Conservation (phyloP, 2,888 invertebrate genomes). For the Melanostoma mellinum region DNA sequence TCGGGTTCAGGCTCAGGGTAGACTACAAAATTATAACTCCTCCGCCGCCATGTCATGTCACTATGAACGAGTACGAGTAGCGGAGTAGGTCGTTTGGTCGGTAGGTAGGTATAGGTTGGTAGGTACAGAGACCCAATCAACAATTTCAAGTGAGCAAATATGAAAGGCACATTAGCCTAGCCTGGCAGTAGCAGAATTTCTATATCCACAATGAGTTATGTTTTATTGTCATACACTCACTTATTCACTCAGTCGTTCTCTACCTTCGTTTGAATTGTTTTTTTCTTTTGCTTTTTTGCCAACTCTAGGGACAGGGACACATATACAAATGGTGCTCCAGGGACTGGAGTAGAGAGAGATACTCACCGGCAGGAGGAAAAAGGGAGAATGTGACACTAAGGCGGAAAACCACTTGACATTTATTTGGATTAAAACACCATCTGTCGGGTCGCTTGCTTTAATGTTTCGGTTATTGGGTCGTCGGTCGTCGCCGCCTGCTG, state of each 20-base stretch:
- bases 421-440: conserved; percentile 73
- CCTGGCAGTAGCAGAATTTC: not conserved
- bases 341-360: conserved; percentile 23
- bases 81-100: no score
- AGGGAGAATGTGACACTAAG: conserved; percentile 39
- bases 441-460: conserved; percentile 61
- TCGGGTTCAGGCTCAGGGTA: no score
- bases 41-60: conserved; percentile 9
- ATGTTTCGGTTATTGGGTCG: conserved; percentile 40
- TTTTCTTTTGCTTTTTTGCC: not conserved
- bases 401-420: conserved; percentile 70
- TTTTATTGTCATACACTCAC: conserved; percentile 47
- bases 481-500: not conserved
- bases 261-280: conserved; percentile 20
- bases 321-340: conserved; percentile 26
- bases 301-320: conserved; percentile 24
- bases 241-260: not conserved
- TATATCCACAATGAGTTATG: conserved; percentile 61
- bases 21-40: conserved; percentile 17
- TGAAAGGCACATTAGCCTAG: conserved; percentile 30
- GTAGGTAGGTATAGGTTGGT: no score
- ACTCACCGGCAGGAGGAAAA: not conserved
- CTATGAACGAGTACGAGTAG: no score
- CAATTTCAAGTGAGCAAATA: conserved; percentile 58
- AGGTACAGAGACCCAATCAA: conserved; percentile 26